A percentile compares a stretch with the other conserved stretches of the same genome.
Conservation (phyloP, 1,140 invertebrate species). For the Leptinotarsa defecta region DNA sequence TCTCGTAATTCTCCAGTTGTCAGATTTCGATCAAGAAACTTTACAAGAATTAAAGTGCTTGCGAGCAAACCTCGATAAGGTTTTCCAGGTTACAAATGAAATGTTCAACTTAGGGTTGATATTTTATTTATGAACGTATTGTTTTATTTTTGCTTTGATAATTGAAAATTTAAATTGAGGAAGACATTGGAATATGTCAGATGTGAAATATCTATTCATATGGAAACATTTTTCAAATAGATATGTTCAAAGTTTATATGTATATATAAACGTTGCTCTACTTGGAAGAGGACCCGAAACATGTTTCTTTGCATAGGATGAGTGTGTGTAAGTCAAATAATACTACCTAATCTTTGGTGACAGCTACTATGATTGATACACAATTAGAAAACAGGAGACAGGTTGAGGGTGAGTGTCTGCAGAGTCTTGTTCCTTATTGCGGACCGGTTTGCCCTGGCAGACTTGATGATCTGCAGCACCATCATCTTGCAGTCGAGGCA, state of each 20-base stretch:
- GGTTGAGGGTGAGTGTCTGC: slow-evolving; percentile 77
- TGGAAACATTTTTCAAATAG: too few relatives aligned
- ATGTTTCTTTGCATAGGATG: neutral
- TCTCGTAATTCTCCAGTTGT: too few relatives aligned
- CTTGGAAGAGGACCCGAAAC: neutral
- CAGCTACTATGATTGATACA: slow-evolving; percentile 12
- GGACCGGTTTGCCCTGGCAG: slow-evolving; percentile 76
- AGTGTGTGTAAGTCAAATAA: neutral
- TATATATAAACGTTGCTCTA: neutral
- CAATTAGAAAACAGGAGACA: slow-evolving; percentile 74
- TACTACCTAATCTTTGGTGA: slow-evolving; percentile 18
- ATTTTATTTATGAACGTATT: too few relatives aligned
- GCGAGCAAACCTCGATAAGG: slow-evolving; percentile 62
- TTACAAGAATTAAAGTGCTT: slow-evolving; percentile 59
- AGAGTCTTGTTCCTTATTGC: slow-evolving; percentile 79
- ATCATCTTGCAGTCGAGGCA: slow-evolving; percentile 94
- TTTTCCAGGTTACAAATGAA: slow-evolving; percentile 41
- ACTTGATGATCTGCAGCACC: slow-evolving; percentile 91
- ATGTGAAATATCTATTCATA: too few relatives aligned
- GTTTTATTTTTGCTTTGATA: too few relatives aligned
- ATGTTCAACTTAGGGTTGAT: neutral
- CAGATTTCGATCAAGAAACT: too few relatives aligned
- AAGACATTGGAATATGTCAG: too few relatives aligned
- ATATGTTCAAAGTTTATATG: too few relatives aligned
- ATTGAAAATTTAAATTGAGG: too few relatives aligned